These are phyloP conservation scores for Bursaphelenchus okinawaensis DNA, from an alignment of 2,888 invertebrate genomes.

Conservation along the genomic window DNA sequence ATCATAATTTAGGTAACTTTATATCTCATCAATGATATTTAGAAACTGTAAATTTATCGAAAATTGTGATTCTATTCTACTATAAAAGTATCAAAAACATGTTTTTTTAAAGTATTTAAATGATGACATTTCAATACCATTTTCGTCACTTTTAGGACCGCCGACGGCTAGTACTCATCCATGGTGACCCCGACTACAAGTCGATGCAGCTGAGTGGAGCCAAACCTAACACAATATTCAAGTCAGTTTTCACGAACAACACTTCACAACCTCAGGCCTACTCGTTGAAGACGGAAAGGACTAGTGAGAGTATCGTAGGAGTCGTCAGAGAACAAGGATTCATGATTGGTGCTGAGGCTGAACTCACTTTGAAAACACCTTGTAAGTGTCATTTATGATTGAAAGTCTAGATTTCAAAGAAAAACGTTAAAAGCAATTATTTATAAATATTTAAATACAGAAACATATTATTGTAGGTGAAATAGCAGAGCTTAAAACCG, in stretches of 20 bases:
- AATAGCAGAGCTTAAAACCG: slow-evolving; percentile 59
- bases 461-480: slow-evolving; percentile 48
- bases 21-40: background rate
- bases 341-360: slow-evolving; percentile 59
- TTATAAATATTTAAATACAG: background rate
- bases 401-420: background rate
- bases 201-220: slow-evolving; percentile 48
- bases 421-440: background rate
- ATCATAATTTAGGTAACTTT: too few species aligned
- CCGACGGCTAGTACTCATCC: slow-evolving; percentile 40
- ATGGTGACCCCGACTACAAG: slow-evolving; percentile 55
- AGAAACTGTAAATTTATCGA: background rate
- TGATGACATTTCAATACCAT: background rate
- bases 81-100: background rate
- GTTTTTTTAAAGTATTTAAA: background rate
- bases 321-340: slow-evolving; percentile 56
- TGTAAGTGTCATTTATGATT: slow-evolving; percentile 56
- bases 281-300: slow-evolving; percentile 57
- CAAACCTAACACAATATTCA: slow-evolving; percentile 57
- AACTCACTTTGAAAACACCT: slow-evolving; percentile 61
- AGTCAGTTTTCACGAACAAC: slow-evolving; percentile 57
- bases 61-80: background rate
- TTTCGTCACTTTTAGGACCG: slow-evolving; percentile 44
- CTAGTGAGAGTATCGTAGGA: slow-evolving; percentile 53
- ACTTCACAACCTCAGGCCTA: slow-evolving; percentile 56